These are phyloP conservation scores for Listronotus bonariensis DNA, from an alignment of 1,140 invertebrate genomes.

Conservation along the genomic window DNA sequence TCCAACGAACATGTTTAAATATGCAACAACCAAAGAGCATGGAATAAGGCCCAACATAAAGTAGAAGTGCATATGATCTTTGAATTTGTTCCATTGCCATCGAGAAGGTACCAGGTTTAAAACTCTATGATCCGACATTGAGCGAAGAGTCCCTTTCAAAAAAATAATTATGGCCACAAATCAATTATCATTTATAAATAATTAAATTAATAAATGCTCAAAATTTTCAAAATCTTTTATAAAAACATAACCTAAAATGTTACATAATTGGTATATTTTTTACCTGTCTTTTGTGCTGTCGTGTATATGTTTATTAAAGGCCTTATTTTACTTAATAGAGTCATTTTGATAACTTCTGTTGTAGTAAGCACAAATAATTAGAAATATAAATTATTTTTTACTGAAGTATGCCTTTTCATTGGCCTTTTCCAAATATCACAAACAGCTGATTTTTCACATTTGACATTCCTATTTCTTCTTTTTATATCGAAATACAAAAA, in stretches of 20 bases:
- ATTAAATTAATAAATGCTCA: no score
- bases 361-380: no score
- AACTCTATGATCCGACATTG: constrained; percentile 45
- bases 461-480: no score
- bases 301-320: constrained; percentile 12
- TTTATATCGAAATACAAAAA: no score
- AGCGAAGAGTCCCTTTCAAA: constrained; percentile 5
- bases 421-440: no score
- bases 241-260: neutral
- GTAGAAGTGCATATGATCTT: constrained; percentile 85
- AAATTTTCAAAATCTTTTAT: neutral
- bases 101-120: constrained; percentile 47
- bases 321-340: constrained; percentile 25
- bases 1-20: constrained; percentile 83
- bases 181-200: no score
- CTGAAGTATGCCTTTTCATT: no score
- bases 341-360: constrained; percentile 16
- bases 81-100: constrained; percentile 84
- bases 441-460: no score
- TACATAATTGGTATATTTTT: constrained; percentile 11
- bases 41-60: constrained; percentile 77
- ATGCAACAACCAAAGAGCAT: constrained; percentile 65
- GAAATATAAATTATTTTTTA: no score
- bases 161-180: no score
- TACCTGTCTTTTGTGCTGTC: constrained; percentile 12